Evolutionary conservation across 2,797 vertebrate species (phyloP).

Genomic region (Myotis findleyi): DNA sequence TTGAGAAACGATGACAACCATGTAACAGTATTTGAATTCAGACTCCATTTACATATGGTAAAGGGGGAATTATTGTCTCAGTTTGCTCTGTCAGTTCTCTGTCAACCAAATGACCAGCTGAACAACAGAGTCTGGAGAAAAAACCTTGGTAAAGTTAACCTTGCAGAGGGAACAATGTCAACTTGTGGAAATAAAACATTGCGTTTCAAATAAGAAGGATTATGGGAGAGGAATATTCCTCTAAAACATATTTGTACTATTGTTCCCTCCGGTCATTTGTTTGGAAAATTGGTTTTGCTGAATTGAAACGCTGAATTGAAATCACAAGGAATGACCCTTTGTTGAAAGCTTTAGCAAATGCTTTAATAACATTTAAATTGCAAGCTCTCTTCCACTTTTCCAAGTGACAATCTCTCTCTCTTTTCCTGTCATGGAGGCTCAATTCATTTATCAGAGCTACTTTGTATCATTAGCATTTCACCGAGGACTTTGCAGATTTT

Average conservation of each 20-base stretch:
- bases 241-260: constrained; percentile 28
- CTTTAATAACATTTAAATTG: constrained; percentile 42
- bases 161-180: constrained; percentile 23
- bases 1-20: constrained; percentile 42
- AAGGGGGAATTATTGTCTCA: constrained; percentile 64
- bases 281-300: constrained; percentile 65
- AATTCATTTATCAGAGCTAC: constrained; percentile 35
- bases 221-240: constrained; percentile 13
- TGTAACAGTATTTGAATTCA: constrained; percentile 49
- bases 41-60: constrained; percentile 39
- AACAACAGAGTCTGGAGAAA: background rate
- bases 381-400: constrained; percentile 33
- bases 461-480: background rate
- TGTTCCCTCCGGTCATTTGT: constrained; percentile 51
- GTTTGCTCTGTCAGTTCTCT: constrained; percentile 45
- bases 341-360: constrained; percentile 49
- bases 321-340: constrained; percentile 55
- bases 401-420: constrained; percentile 31
- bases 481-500: background rate
- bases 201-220: constrained; percentile 25
- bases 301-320: constrained; percentile 37
- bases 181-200: background rate
- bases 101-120: constrained; percentile 61
- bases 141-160: constrained; percentile 46
- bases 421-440: constrained; percentile 33